Base-by-base conservation (phyloP, 1,140 invertebrate genomes). In the Cotesia typhae region DNA sequence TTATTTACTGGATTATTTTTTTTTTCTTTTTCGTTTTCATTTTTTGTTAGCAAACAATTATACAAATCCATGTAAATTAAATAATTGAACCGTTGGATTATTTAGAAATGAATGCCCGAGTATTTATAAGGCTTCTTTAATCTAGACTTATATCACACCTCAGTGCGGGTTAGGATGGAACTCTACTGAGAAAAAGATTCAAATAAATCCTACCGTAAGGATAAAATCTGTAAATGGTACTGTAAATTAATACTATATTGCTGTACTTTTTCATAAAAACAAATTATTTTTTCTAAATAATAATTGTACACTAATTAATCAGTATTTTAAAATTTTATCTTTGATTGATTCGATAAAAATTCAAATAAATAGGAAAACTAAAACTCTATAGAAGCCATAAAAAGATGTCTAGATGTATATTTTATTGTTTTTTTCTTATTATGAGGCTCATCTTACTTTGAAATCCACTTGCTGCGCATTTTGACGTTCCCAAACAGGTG, bases 51-150 rank as follows among this genome's bases (percentile, higher is more conserved):
- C 41, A 10, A 47, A 47, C 10, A 7, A 47, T 47, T 47, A 47
- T 47, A 47, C 41, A 7, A 7, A 47, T 47, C 41, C 4, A 47
- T 47, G 76, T 28, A 65, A 52, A 36, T 61, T 63, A 10, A 66
- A 66, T 37, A 36, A 55, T 72, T 72, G 37, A 52, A 35, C 35
- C 55, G 38, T 52, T 55, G 59, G 9, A 41, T 59, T n/a, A 14
- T 7, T 47, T 17, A 41, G 51, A 60, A 69, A 80, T 81, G 79
- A 78, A 79, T 79, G 75, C 72, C 66, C 41, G 68, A 59, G 61
- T 76, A 75, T n/a, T 51, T 73, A 51, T 79, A 76, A 66, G 83
- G 83, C 72, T 85, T 85, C 84, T 80, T 84, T 84, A 85, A 85
- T 85, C 80, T 84, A 74, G 73, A 78, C 70, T 78, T 75, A 78